Evolutionary conservation across 2,113 vertebrate genomes (phyloP), one percentile per base, ranked within the genome.

Genomic region (Megalops atlanticus): DNA sequence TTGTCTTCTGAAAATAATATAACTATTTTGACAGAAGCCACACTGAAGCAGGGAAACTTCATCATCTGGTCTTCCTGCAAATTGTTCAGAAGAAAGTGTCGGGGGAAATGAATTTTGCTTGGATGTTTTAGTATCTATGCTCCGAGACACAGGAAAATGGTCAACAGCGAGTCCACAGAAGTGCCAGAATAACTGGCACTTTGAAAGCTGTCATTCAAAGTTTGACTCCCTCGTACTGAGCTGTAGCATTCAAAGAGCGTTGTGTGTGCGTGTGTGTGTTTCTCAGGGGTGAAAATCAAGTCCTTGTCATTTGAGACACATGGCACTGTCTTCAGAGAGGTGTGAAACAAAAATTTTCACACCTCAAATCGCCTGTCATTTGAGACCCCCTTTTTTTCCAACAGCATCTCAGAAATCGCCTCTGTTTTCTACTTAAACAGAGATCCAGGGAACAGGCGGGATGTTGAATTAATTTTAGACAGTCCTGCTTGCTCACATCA

Each of bases 1-100:
- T 92, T 93, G 91, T 91, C 88, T 92, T 89, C 85, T 82, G 87
- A 91, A 91, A 83, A 91, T 84, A 88, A 88, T 86, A 74, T 81
- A 80, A 83, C 58, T 52, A 27, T 72, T 10, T 12, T 12, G 18
- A 73, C 79, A 86, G 72, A 39, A 76, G 85, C 88, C 85, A 83
- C 58, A 73, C 81, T 70, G 79, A 81, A 70, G 85, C 74, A 73
- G 74, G 2, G 73, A 39, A 71, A 49, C 52, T 85, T 72, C 41
- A 68, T 74, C 35, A 12, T 41, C 47, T 64, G 12, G 73, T 64
- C 70, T 38, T 69, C 74, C 76, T 35, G 78, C 86, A 21, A 73
- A 11, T 36, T 2, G 35, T 76, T 80, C 8, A 0, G 77, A 79
- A 76, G 31, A 21, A 80, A 72, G 64, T 74, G 71, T 72, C 68